Evolutionary conservation across 1,140 invertebrate genomes (phyloP).

Genomic region (Archivesica marissinica): DNA sequence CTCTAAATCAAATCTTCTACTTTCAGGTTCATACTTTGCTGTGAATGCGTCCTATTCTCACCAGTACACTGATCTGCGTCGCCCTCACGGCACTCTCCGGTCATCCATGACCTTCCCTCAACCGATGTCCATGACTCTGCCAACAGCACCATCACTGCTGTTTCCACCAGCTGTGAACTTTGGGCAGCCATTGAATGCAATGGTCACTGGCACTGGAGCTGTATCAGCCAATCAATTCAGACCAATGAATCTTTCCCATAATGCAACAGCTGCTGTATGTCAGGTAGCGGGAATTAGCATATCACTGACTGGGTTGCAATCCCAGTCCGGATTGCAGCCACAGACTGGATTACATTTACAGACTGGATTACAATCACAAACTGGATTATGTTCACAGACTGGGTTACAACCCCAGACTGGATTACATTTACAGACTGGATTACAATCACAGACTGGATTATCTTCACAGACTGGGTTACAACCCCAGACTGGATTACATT

Average conservation of each 20-base stretch:
- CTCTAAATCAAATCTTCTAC: background rate
- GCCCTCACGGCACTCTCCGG: background rate
- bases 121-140: background rate
- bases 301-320: background rate
- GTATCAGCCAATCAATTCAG: background rate
- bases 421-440: background rate
- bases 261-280: conserved; percentile 6
- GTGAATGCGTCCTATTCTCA: conserved; percentile 76
- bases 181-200: conserved; percentile 13
- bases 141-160: conserved; percentile 3
- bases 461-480: background rate
- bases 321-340: background rate
- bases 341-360: background rate
- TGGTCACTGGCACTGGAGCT: background rate
- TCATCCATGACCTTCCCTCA: background rate
- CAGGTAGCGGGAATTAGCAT: background rate
- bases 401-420: background rate
- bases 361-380: too few relatives aligned
- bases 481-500: background rate
- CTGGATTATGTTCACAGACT: background rate
- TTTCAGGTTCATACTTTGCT: conserved; percentile 80
- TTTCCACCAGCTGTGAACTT: conserved; percentile 15
- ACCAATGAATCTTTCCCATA: conserved; percentile 50
- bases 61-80: conserved; percentile 72
- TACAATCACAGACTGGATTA: background rate